Evolutionary conservation across 2,888 invertebrate genomes (phyloP).

Genomic region (Machimus atricapillus): DNA sequence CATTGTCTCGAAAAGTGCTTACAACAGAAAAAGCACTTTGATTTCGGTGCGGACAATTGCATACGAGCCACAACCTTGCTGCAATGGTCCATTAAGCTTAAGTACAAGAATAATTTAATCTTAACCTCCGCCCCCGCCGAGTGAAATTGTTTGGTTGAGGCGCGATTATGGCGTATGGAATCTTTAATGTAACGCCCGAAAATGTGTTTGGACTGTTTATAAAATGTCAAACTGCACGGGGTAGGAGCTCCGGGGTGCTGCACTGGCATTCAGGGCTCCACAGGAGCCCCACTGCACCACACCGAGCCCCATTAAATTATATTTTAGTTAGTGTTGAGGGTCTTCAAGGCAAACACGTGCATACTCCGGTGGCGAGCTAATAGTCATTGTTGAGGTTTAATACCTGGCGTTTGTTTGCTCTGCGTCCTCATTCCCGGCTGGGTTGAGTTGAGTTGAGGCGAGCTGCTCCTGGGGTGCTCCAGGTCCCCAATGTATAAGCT

Average conservation of each 20-base stretch:
- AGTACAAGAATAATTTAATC: neutral
- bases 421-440: constrained; percentile 40
- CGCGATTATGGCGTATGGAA: neutral
- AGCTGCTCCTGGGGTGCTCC: neutral
- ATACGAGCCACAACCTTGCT: neutral
- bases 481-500: constrained; percentile 5
- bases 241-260: neutral
- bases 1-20: neutral
- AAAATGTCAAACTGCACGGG: neutral
- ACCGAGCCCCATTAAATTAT: neutral
- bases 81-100: neutral
- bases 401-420: constrained; percentile 45
- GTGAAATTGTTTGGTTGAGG: neutral
- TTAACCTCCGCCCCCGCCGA: neutral
- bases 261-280: neutral
- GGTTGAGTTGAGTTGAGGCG: constrained; percentile 12
- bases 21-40: neutral
- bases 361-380: constrained; percentile 43
- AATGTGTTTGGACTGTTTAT: neutral
- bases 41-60: neutral
- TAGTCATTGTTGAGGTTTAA: constrained; percentile 43
- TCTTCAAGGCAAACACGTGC: constrained; percentile 46
- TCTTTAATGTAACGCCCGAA: neutral
- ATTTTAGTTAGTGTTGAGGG: constrained; percentile 40
- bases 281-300: neutral